Evolutionary conservation across 2,113 vertebrate genomes (phyloP).

Genomic region (Tauraco erythrolophus): DNA sequence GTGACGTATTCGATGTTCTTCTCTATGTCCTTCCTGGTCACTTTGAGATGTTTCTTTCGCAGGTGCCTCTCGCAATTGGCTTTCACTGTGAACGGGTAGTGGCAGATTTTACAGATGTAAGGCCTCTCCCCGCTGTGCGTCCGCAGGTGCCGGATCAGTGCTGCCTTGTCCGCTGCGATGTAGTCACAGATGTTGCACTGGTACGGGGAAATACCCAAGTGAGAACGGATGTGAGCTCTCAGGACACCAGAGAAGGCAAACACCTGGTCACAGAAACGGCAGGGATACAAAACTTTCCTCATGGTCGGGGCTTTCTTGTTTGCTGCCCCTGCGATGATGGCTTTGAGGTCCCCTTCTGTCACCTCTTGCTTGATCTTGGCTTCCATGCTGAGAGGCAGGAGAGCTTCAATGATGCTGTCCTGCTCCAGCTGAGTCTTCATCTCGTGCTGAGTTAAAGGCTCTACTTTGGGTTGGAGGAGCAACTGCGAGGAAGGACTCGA

Average conservation of each 20-base stretch:
- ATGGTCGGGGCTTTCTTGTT: conserved; percentile 78
- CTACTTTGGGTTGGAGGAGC: conserved; percentile 66
- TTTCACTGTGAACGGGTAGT: conserved; percentile 97
- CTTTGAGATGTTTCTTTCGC: conserved; percentile 95
- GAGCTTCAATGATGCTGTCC: conserved; percentile 84
- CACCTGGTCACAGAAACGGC: conserved; percentile 94
- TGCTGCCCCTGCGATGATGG: conserved; percentile 73
- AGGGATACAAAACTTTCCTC: conserved; percentile 88
- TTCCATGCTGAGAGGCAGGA: conserved; percentile 81
- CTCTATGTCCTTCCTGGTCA: conserved; percentile 94
- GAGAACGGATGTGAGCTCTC: conserved; percentile 93
- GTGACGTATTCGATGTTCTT: conserved; percentile 96
- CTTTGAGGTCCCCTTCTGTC: conserved; percentile 83
- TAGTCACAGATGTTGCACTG: conserved; percentile 98
- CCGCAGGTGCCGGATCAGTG: conserved; percentile 93
- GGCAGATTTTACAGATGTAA: conserved; percentile 96
- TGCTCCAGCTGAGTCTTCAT: conserved; percentile 82
- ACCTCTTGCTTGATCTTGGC: conserved; percentile 87
- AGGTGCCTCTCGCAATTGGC: conserved; percentile 98
- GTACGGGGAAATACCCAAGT: conserved; percentile 92
- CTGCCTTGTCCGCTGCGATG: conserved; percentile 94
- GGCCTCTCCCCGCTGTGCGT: conserved; percentile 96
- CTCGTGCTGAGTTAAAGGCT: conserved; percentile 74
- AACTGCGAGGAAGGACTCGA: conserved; percentile 58
- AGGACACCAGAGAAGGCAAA: conserved; percentile 91